A percentile compares a stretch with the other conserved stretches of the same genome.
Conservation (phyloP, 2,113 vertebrate species). For the Hiodon tergisus region DNA sequence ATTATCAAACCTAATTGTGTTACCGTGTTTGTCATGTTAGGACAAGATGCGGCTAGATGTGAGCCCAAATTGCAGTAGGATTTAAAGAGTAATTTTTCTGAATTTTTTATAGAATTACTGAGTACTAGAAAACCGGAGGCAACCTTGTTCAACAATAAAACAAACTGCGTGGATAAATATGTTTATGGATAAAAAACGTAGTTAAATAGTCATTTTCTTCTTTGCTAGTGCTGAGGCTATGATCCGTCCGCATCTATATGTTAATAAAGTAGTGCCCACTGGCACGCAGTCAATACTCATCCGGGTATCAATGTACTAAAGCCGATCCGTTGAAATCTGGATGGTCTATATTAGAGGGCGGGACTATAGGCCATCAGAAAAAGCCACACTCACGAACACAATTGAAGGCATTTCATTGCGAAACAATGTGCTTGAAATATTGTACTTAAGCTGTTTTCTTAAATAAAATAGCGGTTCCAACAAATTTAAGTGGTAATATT, state of each 20-base stretch:
- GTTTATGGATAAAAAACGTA: slow-evolving; percentile 7
- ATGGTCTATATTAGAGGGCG: slow-evolving; percentile 22
- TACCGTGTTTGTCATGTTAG: no score
- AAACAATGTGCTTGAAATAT: no score
- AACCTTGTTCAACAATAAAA: neutral
- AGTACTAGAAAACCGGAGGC: neutral
- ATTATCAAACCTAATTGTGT: no score
- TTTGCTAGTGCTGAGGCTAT: slow-evolving; percentile 10
- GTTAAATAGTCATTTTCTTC: slow-evolving; percentile 20
- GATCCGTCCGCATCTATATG: slow-evolving; percentile 20
- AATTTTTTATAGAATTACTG: neutral
- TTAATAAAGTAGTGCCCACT: slow-evolving; percentile 21
- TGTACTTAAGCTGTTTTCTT: no score
- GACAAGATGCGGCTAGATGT: no score
- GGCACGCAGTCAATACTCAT: slow-evolving; percentile 20
- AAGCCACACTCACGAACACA: slow-evolving; percentile 22
- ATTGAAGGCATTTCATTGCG: neutral
- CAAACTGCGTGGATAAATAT: slow-evolving; percentile 13
- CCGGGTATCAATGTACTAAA: slow-evolving; percentile 17
- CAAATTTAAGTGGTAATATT: no score
- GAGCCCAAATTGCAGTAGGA: no score
- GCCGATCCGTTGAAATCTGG: slow-evolving; percentile 21
- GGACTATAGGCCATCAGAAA: slow-evolving; percentile 12
- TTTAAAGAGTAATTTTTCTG: neutral
- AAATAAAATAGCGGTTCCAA: no score